A percentile compares a stretch with the other conserved stretches of the same genome.
Evolutionary conservation across 2,888 invertebrate species (phyloP).

Genomic region (Dascillus cervinus): DNA sequence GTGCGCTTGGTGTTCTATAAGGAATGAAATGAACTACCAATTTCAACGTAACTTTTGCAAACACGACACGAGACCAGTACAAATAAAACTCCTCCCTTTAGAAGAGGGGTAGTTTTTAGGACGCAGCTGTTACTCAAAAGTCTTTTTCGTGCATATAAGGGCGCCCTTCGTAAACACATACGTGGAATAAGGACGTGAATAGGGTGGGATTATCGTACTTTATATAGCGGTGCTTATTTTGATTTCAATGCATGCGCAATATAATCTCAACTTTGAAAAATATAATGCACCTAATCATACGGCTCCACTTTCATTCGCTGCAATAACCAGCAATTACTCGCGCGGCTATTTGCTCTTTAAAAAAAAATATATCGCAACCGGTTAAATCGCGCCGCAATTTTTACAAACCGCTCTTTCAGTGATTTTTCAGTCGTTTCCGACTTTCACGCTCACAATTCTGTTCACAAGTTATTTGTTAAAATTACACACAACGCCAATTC

Average conservation of each 20-base stretch:
- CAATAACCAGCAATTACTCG: too few relatives aligned
- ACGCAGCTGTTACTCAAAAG: constrained; percentile 35
- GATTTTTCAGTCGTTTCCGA: too few relatives aligned
- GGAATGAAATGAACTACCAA: constrained; percentile 31
- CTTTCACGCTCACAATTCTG: too few relatives aligned
- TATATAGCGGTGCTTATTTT: not conserved
- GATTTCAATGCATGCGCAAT: not conserved
- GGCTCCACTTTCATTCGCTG: too few relatives aligned
- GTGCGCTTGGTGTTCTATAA: constrained; percentile 31
- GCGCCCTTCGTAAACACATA: constrained; percentile 18
- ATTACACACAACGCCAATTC: too few relatives aligned
- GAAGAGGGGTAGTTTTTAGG: constrained; percentile 40
- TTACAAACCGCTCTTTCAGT: too few relatives aligned
- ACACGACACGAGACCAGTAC: constrained; percentile 40
- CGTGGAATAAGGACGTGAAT: constrained; percentile 10
- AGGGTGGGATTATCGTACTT: constrained; percentile 5
- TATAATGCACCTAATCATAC: too few relatives aligned
- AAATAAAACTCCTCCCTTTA: constrained; percentile 41
- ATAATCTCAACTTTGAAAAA: too few relatives aligned
- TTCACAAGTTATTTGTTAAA: too few relatives aligned
- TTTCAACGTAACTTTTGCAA: constrained; percentile 37
- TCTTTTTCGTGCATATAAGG: constrained; percentile 17
- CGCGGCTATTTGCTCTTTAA: too few relatives aligned
- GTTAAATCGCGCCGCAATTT: too few relatives aligned
- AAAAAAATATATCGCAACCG: too few relatives aligned